These are phyloP conservation scores for Mobula birostris DNA, from an alignment of 2,113 vertebrate species.

Conservation along the genomic window DNA sequence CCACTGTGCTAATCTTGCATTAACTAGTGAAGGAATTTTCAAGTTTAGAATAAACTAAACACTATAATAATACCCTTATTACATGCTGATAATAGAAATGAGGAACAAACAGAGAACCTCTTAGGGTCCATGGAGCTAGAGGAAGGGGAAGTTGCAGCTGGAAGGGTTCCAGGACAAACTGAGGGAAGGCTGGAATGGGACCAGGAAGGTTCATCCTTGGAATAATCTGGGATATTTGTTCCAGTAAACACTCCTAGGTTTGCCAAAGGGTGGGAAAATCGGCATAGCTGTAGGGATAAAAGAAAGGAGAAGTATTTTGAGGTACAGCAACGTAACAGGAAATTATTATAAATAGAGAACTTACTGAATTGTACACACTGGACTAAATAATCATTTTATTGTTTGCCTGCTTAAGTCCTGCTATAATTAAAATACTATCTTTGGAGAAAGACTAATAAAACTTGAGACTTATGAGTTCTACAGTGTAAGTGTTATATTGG, in stretches of 20 bases:
- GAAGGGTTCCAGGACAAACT: constrained; percentile 39
- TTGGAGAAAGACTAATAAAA: background rate
- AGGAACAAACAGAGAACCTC: constrained; percentile 40
- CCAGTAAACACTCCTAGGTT: constrained; percentile 37
- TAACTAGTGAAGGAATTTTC: constrained; percentile 10
- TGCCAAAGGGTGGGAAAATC: constrained; percentile 41
- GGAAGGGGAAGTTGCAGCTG: constrained; percentile 39
- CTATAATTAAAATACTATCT: background rate
- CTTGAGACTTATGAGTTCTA: background rate
- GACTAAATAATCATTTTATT: background rate
- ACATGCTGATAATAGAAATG: constrained; percentile 16
- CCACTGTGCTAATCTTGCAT: background rate
- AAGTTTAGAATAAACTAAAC: background rate
- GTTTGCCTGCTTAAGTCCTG: background rate
- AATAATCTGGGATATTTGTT: constrained; percentile 31
- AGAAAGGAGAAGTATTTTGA: constrained; percentile 23
- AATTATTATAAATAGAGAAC: background rate
- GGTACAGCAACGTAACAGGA: constrained; percentile 6
- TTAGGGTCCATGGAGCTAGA: constrained; percentile 38
- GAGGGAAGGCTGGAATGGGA: constrained; percentile 38
- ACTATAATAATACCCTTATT: constrained; percentile 15
- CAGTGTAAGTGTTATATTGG: background rate
- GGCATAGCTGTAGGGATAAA: constrained; percentile 41
- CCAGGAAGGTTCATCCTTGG: constrained; percentile 37
- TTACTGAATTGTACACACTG: background rate